Evolutionary conservation across 2,888 invertebrate genomes (phyloP).

Genomic region (Morpho deidamia): DNA sequence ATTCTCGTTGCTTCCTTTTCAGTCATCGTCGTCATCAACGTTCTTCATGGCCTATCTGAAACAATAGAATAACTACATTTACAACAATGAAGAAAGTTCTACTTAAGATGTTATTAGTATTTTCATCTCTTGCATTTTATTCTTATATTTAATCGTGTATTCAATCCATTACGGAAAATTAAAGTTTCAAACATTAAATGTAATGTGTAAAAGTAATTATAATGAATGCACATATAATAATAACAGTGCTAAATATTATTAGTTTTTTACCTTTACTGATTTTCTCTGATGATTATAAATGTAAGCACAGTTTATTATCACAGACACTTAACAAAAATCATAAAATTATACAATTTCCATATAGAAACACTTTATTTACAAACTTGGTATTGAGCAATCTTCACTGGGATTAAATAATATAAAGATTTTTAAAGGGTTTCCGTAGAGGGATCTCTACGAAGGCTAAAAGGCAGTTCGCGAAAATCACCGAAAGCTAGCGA

Average conservation of each 20-base stretch:
- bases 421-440: slow-evolving; percentile 61
- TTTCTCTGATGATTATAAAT: neutral
- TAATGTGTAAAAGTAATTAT: too few relatives aligned
- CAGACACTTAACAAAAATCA: slow-evolving; percentile 49
- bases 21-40: slow-evolving; percentile 66
- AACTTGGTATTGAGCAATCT: slow-evolving; percentile 32
- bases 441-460: slow-evolving; percentile 59
- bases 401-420: slow-evolving; percentile 50
- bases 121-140: neutral
- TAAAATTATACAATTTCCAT: slow-evolving; percentile 33
- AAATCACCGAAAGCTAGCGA: slow-evolving; percentile 64
- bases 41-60: slow-evolving; percentile 53
- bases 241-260: neutral
- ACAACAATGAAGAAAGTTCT: neutral
- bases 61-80: slow-evolving; percentile 20
- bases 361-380: slow-evolving; percentile 29
- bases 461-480: slow-evolving; percentile 64
- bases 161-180: too few relatives aligned
- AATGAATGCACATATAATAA: too few relatives aligned
- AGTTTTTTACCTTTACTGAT: slow-evolving; percentile 13
- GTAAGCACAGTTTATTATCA: slow-evolving; percentile 50
- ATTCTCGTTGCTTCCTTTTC: slow-evolving; percentile 70
- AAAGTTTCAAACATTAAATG: too few relatives aligned
- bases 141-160: too few relatives aligned
- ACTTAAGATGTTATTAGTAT: neutral